Evolutionary conservation across 2,797 vertebrate genomes (phyloP).

Genomic region (Selene dorsalis): DNA sequence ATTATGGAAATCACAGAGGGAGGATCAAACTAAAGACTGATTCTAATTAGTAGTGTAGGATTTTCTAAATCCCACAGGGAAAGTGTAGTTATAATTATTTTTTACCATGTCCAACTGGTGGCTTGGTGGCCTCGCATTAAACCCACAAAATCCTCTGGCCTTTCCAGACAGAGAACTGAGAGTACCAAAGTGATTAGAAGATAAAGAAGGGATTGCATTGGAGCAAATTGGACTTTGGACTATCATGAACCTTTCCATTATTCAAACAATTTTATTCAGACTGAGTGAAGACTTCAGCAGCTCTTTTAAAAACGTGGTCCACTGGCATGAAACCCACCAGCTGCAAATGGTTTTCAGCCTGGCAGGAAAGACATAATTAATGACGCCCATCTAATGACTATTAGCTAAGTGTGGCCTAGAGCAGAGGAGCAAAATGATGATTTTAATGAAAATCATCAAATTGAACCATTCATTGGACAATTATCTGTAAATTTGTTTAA

Average conservation of each 20-base stretch:
- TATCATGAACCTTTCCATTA: slow-evolving; percentile 42
- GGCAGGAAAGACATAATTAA: slow-evolving; percentile 73
- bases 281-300: slow-evolving; percentile 37
- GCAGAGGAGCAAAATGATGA: slow-evolving; percentile 62
- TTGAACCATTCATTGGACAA: slow-evolving; percentile 61
- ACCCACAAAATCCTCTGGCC: slow-evolving; percentile 11
- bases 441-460: slow-evolving; percentile 75
- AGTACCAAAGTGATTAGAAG: slow-evolving; percentile 32
- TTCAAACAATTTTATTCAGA: slow-evolving; percentile 40
- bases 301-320: slow-evolving; percentile 55
- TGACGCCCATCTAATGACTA: slow-evolving; percentile 74
- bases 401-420: slow-evolving; percentile 70
- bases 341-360: slow-evolving; percentile 65
- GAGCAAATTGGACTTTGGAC: slow-evolving; percentile 40
- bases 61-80: slow-evolving; percentile 23
- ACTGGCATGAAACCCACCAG: slow-evolving; percentile 54
- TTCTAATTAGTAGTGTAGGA: slow-evolving; percentile 20
- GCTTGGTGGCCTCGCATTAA: slow-evolving; percentile 32
- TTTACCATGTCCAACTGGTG: slow-evolving; percentile 20
- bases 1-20: slow-evolving; percentile 39
- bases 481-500: slow-evolving; percentile 69
- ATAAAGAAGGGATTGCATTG: slow-evolving; percentile 31
- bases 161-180: slow-evolving; percentile 22
- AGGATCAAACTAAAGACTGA: slow-evolving; percentile 25
- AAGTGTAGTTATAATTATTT: slow-evolving; percentile 27